Evolutionary conservation across 2,888 invertebrate genomes (phyloP).

Genomic region (Oeneis ivallda): DNA sequence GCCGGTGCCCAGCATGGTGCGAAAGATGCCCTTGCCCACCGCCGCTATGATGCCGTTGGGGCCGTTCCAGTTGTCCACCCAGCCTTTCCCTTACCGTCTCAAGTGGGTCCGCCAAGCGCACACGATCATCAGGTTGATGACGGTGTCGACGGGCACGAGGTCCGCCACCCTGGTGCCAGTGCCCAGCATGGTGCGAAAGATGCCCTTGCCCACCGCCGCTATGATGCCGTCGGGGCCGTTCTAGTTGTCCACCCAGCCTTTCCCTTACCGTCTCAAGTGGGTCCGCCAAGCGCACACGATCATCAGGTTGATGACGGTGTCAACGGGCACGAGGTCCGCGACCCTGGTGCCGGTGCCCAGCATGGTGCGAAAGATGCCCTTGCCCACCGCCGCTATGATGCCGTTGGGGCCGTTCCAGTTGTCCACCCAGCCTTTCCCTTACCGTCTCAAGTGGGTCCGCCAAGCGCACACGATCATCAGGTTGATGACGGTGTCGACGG

Average conservation of each 20-base stretch:
- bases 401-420: constrained; percentile 97
- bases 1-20: constrained; percentile 93
- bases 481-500: constrained; percentile 96
- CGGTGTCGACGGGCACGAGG: constrained; percentile 94
- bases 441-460: constrained; percentile 89
- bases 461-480: constrained; percentile 95
- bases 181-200: constrained; percentile 93
- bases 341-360: constrained; percentile 90
- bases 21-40: constrained; percentile 88
- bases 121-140: constrained; percentile 95
- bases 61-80: constrained; percentile 85
- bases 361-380: constrained; percentile 92
- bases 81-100: constrained; percentile 78
- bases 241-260: constrained; percentile 87
- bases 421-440: constrained; percentile 89
- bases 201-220: constrained; percentile 89
- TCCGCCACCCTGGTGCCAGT: constrained; percentile 90
- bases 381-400: constrained; percentile 89
- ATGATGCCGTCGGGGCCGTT: constrained; percentile 89
- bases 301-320: constrained; percentile 96
- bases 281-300: constrained; percentile 95
- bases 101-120: constrained; percentile 94
- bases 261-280: constrained; percentile 82
- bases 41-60: constrained; percentile 92
- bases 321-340: constrained; percentile 94